Evolutionary conservation across 2,113 vertebrate species (phyloP), one percentile per base, ranked within the genome.

Genomic region (Gopherus flavomarginatus): DNA sequence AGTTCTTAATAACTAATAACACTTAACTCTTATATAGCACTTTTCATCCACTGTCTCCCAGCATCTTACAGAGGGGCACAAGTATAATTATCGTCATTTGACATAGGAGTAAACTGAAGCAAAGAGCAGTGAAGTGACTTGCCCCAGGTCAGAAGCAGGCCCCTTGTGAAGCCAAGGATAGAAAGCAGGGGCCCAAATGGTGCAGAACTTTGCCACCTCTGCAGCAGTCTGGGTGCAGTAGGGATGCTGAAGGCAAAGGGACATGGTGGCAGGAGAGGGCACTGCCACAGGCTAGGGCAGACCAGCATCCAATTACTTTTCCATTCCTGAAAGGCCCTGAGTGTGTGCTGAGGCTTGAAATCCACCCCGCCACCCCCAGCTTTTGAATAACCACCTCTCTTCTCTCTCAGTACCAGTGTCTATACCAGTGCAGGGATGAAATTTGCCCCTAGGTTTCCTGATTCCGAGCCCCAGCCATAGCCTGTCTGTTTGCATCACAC

Each of bases 211-310:
- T 65, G 31, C 31, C 31, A 35, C 14, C 57, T 31, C 11, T 59
- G 27, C 11, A 59, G 27, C 57, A 59, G 57, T 59, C 13, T 11
- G 56, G 5, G 29, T 65, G 59, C 29, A 65, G 29, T 14, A 35
- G 59, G 59, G 31, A 35, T 0, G 12, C 80, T 81, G 17, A 11
- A 81, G 81, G 31, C 14, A 3, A 0, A 0, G 35, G 83, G 79
- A 27, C 4, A 0, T 6, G 22, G 22, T 38, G 29, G 16, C 6
- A 0, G 8, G 35, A 8, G 27, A 42, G 47, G 22, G 0, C 24
- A 1, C 2, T 26, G 17, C 0, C 21, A 1, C 4, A 49, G 44
- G 62, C 31, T 0, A 22, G 7, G 6, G 1, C 0, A 27, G 3
- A 26, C 35, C 52, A 86, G 78, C 50, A 42, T 42, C 11, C 10